phyloP scores from a whole-genome alignment of 2,888 invertebrate genomes.

The Cephus pygmeus region DNA sequence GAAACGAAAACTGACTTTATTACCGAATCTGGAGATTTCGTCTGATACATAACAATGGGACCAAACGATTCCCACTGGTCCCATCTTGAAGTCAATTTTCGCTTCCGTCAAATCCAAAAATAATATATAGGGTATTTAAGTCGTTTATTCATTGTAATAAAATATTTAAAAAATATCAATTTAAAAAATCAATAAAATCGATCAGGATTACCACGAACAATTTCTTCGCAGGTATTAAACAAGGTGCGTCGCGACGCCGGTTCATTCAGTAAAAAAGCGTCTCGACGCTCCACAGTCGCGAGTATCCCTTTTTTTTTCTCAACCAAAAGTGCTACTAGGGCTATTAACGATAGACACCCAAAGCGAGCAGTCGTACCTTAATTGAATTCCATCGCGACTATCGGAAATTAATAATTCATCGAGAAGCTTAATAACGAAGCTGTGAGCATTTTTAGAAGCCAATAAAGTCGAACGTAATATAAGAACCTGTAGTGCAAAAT shows the following conservation, averaged over 20 bases:
- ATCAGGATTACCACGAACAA: too few relatives aligned
- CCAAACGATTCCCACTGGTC: too few relatives aligned
- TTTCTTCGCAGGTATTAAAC: too few relatives aligned
- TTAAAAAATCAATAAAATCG: too few relatives aligned
- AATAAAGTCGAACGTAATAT: neutral
- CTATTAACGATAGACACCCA: neutral
- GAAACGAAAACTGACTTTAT: neutral
- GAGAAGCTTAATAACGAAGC: conserved; percentile 3
- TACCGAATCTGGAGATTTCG: neutral
- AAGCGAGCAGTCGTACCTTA: neutral
- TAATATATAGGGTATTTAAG: too few relatives aligned
- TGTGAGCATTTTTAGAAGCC: neutral
- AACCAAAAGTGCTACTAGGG: neutral
- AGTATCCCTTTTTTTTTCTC: neutral
- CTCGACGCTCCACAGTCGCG: neutral
- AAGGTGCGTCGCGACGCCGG: neutral
- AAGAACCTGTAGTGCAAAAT: neutral
- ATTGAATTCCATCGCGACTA: neutral
- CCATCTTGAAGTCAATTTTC: too few relatives aligned
- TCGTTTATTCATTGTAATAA: too few relatives aligned
- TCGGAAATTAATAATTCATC: conserved; percentile 5
- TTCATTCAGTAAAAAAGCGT: neutral
- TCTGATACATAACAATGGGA: neutral
- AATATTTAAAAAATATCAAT: too few relatives aligned
- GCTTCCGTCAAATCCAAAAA: too few relatives aligned